Percentiles rank a stretch among this genome's conserved stretches.
phyloP scores from a whole-genome alignment of 1,140 invertebrate species.

The Euwallacea fornicatus region DNA sequence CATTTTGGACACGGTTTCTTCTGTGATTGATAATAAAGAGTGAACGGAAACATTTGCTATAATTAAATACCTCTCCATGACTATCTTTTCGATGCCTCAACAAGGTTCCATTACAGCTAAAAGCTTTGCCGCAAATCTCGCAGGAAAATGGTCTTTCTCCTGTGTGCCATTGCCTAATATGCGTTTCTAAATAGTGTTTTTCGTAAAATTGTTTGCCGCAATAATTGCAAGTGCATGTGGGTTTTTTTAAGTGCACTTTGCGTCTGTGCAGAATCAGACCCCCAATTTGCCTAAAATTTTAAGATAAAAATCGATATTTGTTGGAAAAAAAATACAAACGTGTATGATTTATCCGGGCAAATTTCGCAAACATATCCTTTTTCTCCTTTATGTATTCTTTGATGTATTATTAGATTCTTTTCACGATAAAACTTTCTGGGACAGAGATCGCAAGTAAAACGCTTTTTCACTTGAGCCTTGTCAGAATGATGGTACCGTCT shows the following conservation, averaged over 20 bases:
- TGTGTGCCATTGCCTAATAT: conserved; percentile 36
- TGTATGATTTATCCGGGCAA: conserved; percentile 35
- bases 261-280: conserved; percentile 31
- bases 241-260: conserved; percentile 35
- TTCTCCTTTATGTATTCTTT: conserved; percentile 31
- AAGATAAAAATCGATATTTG: conserved; percentile 8
- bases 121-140: conserved; percentile 35
- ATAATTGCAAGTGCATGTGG: conserved; percentile 33
- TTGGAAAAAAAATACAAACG: conserved; percentile 10
- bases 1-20: conserved; percentile 36
- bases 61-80: conserved; percentile 29
- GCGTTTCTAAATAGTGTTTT: conserved; percentile 35
- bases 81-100: conserved; percentile 36
- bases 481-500: conserved; percentile 33
- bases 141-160: conserved; percentile 36
- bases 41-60: neutral
- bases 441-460: conserved; percentile 29
- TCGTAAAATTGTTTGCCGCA: conserved; percentile 37
- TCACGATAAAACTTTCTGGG: conserved; percentile 34
- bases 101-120: conserved; percentile 33
- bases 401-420: conserved; percentile 34
- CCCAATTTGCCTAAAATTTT: conserved; percentile 31
- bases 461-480: conserved; percentile 34
- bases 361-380: conserved; percentile 37
- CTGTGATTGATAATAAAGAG: neutral